phyloP scores from a whole-genome alignment of 1,140 invertebrate genomes.

The Chironomus tepperi region DNA sequence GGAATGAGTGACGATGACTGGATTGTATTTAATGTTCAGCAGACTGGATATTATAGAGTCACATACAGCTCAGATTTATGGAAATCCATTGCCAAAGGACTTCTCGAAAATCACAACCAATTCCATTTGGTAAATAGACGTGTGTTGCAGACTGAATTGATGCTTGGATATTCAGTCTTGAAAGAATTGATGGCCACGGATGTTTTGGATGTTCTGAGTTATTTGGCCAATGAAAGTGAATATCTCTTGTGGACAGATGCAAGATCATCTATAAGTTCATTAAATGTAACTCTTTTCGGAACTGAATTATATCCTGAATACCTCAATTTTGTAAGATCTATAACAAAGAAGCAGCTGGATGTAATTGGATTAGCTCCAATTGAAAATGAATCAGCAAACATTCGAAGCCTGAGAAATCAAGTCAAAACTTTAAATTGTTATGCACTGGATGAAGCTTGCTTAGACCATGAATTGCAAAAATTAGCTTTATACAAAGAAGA shows the following conservation, averaged over 20 bases:
- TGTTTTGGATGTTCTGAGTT: not conserved
- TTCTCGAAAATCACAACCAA: constrained; percentile 35
- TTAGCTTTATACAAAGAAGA: not conserved
- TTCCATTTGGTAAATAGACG: constrained; percentile 57
- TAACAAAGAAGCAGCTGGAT: not conserved
- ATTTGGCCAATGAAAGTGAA: not conserved
- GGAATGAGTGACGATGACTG: constrained; percentile 34
- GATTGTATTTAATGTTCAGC: constrained; percentile 46
- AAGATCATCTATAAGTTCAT: not conserved
- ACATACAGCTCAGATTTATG: constrained; percentile 47
- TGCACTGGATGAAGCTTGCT: not conserved
- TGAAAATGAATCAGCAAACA: not conserved
- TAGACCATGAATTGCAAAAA: not conserved
- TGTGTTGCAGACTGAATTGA: not conserved
- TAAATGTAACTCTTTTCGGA: not conserved
- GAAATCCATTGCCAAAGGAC: constrained; percentile 39
- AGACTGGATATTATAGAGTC: constrained; percentile 48
- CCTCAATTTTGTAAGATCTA: not conserved
- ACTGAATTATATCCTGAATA: not conserved
- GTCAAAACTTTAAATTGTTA: not conserved
- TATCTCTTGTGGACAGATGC: not conserved
- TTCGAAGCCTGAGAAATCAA: not conserved
- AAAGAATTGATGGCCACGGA: not conserved
- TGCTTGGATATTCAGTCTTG: not conserved
- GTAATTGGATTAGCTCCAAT: not conserved